Conservation (phyloP, 2,797 vertebrate genomes). For the Acrossocheilus wenchowensis region DNA sequence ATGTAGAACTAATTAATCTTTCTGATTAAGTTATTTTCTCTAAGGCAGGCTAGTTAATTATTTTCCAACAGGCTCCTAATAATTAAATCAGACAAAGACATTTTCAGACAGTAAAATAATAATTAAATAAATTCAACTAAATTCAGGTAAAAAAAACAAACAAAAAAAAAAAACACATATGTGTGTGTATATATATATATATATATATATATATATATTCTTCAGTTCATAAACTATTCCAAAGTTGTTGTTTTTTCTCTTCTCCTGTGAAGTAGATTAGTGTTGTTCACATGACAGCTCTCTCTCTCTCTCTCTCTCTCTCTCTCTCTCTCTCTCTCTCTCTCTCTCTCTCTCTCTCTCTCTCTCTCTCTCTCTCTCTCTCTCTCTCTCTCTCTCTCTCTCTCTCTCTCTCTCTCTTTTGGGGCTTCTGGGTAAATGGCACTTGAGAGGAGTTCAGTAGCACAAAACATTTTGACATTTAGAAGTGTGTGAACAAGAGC, state of each 20-base stretch:
- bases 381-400: background rate
- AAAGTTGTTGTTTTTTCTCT: background rate
- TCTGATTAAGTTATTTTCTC: constrained; percentile 24
- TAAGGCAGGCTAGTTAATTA: background rate
- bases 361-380: background rate
- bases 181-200: too few relatives aligned
- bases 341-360: constrained; percentile 10
- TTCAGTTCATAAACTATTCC: background rate
- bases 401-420: constrained; percentile 3
- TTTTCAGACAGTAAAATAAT: background rate
- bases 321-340: constrained; percentile 10
- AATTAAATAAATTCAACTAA: too few relatives aligned
- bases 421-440: background rate
- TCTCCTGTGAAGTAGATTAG: constrained; percentile 72
- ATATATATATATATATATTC: too few relatives aligned
- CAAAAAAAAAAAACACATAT: too few relatives aligned
- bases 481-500: constrained; percentile 30
- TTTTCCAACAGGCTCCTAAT: background rate
- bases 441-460: constrained; percentile 17
- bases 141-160: too few relatives aligned
- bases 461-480: constrained; percentile 39
- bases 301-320: background rate
- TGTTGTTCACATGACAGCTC: too few relatives aligned
- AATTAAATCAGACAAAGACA: background rate
- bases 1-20: constrained; percentile 15